These are phyloP conservation scores for Raja brachyura DNA, from an alignment of 2,113 vertebrate genomes.

Conservation along the genomic window DNA sequence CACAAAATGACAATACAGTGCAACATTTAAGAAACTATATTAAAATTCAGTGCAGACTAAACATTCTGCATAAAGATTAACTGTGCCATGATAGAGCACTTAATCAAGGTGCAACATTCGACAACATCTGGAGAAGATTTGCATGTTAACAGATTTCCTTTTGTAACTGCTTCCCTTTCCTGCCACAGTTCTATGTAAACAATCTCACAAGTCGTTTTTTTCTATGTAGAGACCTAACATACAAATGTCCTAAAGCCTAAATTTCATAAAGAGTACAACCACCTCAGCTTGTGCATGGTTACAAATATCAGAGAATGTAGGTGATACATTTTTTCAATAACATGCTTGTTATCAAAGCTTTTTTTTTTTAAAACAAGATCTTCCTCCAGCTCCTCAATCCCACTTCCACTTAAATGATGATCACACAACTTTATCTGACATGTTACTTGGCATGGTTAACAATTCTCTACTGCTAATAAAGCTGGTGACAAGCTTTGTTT, in stretches of 20 bases:
- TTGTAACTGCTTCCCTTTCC: slow-evolving; percentile 34
- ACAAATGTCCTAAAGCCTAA: background rate
- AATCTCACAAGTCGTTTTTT: background rate
- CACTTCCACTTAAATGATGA: too few relatives aligned
- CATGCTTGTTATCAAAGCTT: too few relatives aligned
- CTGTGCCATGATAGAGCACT: background rate
- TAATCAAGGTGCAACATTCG: background rate
- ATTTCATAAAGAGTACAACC: background rate
- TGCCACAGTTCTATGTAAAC: slow-evolving; percentile 25
- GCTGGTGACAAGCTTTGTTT: too few relatives aligned
- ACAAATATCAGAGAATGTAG: background rate
- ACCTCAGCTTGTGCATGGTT: background rate
- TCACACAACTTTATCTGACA: too few relatives aligned
- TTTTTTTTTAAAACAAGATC: too few relatives aligned
- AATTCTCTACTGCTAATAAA: too few relatives aligned
- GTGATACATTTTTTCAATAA: background rate
- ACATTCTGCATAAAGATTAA: background rate
- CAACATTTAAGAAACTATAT: background rate
- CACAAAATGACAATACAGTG: background rate
- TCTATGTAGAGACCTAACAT: background rate
- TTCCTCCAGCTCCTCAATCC: too few relatives aligned
- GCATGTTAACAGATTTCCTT: slow-evolving; percentile 14
- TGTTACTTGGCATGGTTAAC: too few relatives aligned
- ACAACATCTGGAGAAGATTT: slow-evolving; percentile 16
- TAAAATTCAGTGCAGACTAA: background rate